These are phyloP conservation scores for Protonibea diacanthus DNA, from an alignment of 2,797 vertebrate genomes.

Conservation along the genomic window DNA sequence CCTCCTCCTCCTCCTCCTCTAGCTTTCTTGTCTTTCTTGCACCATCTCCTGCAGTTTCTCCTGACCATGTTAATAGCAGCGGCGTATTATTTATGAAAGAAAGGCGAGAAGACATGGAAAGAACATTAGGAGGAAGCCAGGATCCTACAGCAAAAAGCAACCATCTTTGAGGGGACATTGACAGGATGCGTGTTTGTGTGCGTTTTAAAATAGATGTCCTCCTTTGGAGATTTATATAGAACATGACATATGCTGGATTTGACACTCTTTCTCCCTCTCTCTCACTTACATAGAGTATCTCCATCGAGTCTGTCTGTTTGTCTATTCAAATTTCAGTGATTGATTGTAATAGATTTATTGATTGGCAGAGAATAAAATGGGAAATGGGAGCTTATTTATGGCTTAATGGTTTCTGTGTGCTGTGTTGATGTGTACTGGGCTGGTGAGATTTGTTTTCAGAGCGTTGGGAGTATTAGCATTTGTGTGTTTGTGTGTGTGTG, in stretches of 20 bases:
- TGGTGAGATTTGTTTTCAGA: slow-evolving; percentile 7
- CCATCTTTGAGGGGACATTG: slow-evolving; percentile 32
- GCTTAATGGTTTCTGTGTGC: slow-evolving; percentile 8
- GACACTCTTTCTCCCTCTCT: slow-evolving; percentile 23
- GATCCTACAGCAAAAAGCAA: slow-evolving; percentile 20
- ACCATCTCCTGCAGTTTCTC: slow-evolving; percentile 33
- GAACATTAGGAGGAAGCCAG: slow-evolving; percentile 63
- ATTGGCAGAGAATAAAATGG: slow-evolving; percentile 39
- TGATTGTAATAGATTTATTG: slow-evolving; percentile 50
- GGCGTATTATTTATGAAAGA: slow-evolving; percentile 71
- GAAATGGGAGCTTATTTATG: slow-evolving; percentile 38
- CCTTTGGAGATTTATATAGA: slow-evolving; percentile 70
- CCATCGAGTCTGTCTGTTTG: neutral
- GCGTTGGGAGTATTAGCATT: slow-evolving; percentile 13
- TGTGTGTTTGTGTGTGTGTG: slow-evolving; percentile 4
- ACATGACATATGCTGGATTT: slow-evolving; percentile 60
- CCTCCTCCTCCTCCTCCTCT: slow-evolving; percentile 18
- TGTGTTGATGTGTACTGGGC: neutral
- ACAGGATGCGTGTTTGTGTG: slow-evolving; percentile 12
- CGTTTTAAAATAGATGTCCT: slow-evolving; percentile 73
- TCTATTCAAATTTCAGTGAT: slow-evolving; percentile 14
- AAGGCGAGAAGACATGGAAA: slow-evolving; percentile 66
- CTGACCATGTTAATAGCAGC: slow-evolving; percentile 56
- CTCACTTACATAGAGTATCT: neutral
- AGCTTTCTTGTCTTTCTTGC: slow-evolving; percentile 13